These are phyloP conservation scores for Semnornis frantzii DNA, from an alignment of 2,113 vertebrate species.

Conservation along the genomic window DNA sequence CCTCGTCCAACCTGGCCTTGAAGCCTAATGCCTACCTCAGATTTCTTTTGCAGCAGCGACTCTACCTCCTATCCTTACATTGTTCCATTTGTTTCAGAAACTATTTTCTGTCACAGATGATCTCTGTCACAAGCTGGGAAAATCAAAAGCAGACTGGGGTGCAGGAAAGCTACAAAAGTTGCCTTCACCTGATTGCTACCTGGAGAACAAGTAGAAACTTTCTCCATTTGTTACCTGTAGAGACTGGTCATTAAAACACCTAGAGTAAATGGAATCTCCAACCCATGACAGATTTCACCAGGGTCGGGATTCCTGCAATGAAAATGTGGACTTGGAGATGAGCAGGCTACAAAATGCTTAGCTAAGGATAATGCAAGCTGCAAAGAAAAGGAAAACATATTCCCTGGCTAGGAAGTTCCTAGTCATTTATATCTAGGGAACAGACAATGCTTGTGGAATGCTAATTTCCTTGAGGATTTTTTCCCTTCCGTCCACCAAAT, in stretches of 20 bases:
- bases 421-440: constrained; percentile 22
- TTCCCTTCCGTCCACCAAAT: constrained; percentile 50
- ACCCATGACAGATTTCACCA: accelerated
- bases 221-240: not conserved
- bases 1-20: no score
- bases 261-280: not conserved
- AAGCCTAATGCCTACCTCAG: not conserved
- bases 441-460: constrained; percentile 14
- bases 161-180: not conserved
- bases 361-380: not conserved
- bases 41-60: not conserved
- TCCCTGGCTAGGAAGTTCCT: constrained; percentile 20
- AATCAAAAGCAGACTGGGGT: not conserved
- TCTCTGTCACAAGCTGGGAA: not conserved
- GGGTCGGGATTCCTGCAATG: not conserved
- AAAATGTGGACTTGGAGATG: not conserved
- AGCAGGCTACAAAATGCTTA: not conserved
- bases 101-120: not conserved
- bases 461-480: constrained; percentile 56
- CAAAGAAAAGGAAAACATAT: constrained; percentile 27
- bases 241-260: not conserved
- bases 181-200: not conserved
- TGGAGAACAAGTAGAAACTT: not conserved
- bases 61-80: not conserved
- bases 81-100: not conserved